Evolutionary conservation across 2,113 vertebrate species (phyloP).

Genomic region (Ochotona princeps): DNA sequence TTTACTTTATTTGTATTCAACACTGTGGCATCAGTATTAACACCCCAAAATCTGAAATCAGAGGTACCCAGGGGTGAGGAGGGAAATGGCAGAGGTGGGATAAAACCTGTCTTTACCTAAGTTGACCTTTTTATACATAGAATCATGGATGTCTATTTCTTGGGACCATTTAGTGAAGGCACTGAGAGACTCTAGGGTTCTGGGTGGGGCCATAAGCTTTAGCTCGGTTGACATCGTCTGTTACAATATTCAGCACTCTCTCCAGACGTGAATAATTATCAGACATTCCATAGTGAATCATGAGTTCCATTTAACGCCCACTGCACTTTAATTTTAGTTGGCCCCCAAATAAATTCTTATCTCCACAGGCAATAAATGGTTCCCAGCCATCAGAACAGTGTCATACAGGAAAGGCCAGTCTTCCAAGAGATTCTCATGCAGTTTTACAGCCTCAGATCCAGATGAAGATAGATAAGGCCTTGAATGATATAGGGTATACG

Average conservation of each 20-base stretch:
- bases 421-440: background rate
- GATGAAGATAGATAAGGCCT: background rate
- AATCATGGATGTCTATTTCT: constrained; percentile 3
- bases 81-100: background rate
- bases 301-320: background rate
- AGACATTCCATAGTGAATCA: background rate
- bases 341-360: background rate
- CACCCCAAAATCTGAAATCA: background rate
- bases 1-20: background rate
- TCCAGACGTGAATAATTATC: background rate
- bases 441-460: constrained; percentile 1
- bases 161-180: background rate
- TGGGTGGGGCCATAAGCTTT: background rate
- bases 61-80: background rate
- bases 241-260: background rate
- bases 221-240: background rate
- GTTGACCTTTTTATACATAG: background rate
- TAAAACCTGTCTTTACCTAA: background rate
- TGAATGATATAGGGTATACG: background rate
- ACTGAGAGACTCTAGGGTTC: background rate
- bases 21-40: background rate
- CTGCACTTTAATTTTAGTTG: constrained; percentile 9
- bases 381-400: background rate
- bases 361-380: background rate
- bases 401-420: background rate